Conservation (phyloP, 2,113 vertebrate species). For the Illadopsis cleaveri region DNA sequence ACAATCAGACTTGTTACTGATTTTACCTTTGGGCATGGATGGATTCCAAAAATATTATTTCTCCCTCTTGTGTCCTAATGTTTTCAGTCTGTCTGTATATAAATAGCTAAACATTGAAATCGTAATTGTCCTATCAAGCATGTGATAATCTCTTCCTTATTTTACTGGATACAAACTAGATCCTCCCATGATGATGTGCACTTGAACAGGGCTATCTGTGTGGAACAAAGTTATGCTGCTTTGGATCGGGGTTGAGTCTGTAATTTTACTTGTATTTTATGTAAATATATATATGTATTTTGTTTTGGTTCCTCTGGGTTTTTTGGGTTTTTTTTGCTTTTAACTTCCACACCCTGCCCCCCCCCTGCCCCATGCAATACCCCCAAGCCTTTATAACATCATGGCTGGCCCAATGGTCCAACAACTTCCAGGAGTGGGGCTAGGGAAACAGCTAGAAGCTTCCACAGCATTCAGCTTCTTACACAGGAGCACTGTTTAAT, state of each 20-base stretch:
- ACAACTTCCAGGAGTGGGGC: not conserved
- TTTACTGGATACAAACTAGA: not conserved
- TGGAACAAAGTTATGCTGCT: not conserved
- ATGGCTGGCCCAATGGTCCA: not conserved
- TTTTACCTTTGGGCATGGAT: not conserved
- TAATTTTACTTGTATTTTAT: not conserved
- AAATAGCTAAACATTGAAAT: not conserved
- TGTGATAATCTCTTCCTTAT: not conserved
- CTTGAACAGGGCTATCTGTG: not conserved
- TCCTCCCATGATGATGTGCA: not conserved
- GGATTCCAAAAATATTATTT: not conserved
- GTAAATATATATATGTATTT: not conserved
- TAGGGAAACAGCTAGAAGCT: not conserved
- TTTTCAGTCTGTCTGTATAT: not conserved
- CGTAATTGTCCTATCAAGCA: not conserved
- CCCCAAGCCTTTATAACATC: not conserved
- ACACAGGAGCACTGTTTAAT: not conserved
- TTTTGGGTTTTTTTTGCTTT: not conserved
- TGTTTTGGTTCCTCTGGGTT: not conserved
- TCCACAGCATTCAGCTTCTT: not conserved
- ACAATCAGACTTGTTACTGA: not conserved
- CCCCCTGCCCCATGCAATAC: fast-evolving
- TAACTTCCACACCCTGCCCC: not conserved
- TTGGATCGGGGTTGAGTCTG: not conserved
- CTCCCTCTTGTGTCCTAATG: not conserved